A percentile compares a stretch with the other conserved stretches of the same genome.
These are phyloP conservation scores for Brachyopa scutellaris DNA, from an alignment of 2,888 invertebrate species.

Conservation along the genomic window DNA sequence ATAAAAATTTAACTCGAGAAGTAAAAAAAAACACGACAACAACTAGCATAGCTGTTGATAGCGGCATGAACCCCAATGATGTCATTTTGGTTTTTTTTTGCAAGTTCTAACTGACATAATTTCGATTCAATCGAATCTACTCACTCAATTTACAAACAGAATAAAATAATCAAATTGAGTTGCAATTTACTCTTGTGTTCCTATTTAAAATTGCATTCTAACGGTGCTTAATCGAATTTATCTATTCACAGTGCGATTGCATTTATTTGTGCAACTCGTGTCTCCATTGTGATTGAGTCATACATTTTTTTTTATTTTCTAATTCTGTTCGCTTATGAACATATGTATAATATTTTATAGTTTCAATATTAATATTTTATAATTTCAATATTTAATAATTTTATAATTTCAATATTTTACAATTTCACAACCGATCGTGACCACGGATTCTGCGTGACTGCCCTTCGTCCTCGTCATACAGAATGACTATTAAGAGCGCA, in stretches of 20 bases:
- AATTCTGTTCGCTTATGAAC: neutral
- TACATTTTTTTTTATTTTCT: neutral
- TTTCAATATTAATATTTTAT: too few relatives aligned
- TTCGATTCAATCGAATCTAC: conserved; percentile 1
- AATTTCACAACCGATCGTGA: too few relatives aligned
- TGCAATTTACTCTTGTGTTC: neutral
- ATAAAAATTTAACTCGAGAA: too few relatives aligned
- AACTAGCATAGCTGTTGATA: too few relatives aligned
- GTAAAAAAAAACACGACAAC: too few relatives aligned
- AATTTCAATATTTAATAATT: too few relatives aligned
- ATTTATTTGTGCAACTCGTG: conserved; percentile 21
- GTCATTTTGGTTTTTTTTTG: too few relatives aligned
- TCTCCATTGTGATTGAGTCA: conserved; percentile 7
- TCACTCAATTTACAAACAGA: conserved; percentile 12
- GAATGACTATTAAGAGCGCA: too few relatives aligned
- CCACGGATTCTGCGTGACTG: too few relatives aligned
- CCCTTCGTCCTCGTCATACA: too few relatives aligned
- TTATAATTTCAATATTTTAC: too few relatives aligned
- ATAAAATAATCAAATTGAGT: neutral
- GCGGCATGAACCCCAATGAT: neutral
- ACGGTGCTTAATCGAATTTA: conserved; percentile 14
- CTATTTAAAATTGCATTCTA: neutral
- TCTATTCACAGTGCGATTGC: conserved; percentile 4
- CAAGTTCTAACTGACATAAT: neutral
- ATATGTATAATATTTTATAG: too few relatives aligned